Conservation (phyloP, 2,797 vertebrate species). For the Buceros bicornis region DNA sequence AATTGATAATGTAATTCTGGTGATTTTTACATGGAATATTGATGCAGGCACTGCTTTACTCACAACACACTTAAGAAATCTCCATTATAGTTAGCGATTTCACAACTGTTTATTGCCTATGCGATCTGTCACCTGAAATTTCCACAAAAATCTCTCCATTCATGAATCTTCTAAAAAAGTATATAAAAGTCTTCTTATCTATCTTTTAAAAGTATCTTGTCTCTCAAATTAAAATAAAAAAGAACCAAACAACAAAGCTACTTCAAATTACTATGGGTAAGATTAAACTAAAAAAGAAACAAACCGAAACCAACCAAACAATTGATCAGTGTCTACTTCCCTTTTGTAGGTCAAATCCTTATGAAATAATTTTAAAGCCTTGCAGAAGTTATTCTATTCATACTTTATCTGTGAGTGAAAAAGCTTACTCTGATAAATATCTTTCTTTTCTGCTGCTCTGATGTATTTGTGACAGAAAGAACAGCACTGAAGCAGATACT, state of each 20-base stretch:
- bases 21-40: slow-evolving; percentile 30
- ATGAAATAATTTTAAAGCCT: not conserved
- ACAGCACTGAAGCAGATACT: not conserved
- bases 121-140: not conserved
- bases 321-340: not conserved
- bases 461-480: not conserved
- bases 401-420: not conserved
- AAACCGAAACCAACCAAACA: too few relatives aligned
- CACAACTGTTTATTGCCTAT: not conserved
- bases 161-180: not conserved
- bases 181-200: not conserved
- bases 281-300: not conserved
- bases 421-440: not conserved
- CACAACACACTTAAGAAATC: not conserved
- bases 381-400: not conserved
- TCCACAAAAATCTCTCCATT: not conserved
- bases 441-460: not conserved
- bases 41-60: not conserved
- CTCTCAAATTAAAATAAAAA: not conserved
- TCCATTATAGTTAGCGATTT: not conserved
- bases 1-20: slow-evolving; percentile 42
- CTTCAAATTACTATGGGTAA: not conserved
- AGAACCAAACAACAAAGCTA: not conserved
- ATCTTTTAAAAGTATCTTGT: not conserved
- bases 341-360: not conserved